A percentile compares a stretch with the other conserved stretches of the same genome.
Conservation (phyloP, 2,888 invertebrate genomes). For the Epinotia demarniana region DNA sequence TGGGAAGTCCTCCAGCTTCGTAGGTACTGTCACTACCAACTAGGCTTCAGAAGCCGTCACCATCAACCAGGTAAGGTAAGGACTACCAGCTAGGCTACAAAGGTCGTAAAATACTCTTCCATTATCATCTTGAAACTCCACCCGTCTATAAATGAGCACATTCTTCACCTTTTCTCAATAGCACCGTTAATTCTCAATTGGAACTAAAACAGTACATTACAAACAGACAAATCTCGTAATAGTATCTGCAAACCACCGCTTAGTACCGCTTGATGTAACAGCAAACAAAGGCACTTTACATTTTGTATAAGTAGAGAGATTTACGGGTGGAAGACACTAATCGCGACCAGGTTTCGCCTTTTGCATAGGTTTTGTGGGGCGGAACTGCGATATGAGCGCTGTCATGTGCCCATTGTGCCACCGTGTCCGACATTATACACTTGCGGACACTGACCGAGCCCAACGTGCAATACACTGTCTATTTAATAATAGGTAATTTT, state of each 20-base stretch:
- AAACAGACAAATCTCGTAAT: constrained; percentile 11
- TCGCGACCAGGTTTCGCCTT: constrained; percentile 44
- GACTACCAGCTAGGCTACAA: too few species aligned
- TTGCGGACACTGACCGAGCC: constrained; percentile 8
- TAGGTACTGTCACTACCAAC: too few species aligned
- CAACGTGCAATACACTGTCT: too few species aligned
- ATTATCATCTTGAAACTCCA: too few species aligned
- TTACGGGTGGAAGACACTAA: constrained; percentile 39
- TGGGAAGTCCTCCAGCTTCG: too few species aligned
- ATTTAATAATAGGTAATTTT: too few species aligned
- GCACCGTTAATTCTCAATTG: background rate
- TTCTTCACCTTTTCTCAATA: background rate
- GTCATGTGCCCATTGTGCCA: constrained; percentile 53
- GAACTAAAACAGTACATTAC: background rate
- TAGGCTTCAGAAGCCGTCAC: too few species aligned
- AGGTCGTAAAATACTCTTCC: too few species aligned
- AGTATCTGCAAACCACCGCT: constrained; percentile 12
- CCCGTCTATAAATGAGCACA: too few species aligned
- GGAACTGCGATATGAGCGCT: constrained; percentile 52
- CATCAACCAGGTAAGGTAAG: too few species aligned
- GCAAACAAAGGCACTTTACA: constrained; percentile 35
- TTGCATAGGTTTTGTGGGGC: constrained; percentile 52
- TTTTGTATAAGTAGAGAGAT: constrained; percentile 39
- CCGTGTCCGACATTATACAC: constrained; percentile 44
- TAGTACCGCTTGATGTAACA: constrained; percentile 30